phyloP scores from a whole-genome alignment of 30 jellyfish, hydroid and myxozoan species.

The Hydractinia echinata region DNA sequence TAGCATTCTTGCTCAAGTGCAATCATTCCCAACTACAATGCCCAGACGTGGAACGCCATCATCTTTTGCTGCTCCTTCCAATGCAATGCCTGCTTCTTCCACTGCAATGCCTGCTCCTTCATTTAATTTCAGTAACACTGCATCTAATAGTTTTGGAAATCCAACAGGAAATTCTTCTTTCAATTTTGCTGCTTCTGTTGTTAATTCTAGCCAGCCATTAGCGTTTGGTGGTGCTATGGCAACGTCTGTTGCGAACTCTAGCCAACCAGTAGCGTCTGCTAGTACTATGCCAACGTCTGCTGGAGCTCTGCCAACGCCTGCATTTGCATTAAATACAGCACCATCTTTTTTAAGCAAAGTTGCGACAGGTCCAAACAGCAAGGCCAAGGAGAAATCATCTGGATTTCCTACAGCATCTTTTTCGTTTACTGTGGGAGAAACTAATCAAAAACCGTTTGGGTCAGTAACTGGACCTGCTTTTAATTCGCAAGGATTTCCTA shows the following conservation, averaged over 20 bases:
- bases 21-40: constrained; percentile 17
- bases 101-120: not conserved
- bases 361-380: not conserved
- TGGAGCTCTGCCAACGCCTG: not conserved
- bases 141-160: no score
- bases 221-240: not conserved
- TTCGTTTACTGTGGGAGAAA: not conserved
- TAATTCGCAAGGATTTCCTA: not conserved
- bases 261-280: not conserved
- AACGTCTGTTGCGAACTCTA: not conserved
- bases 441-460: not conserved
- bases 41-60: constrained; percentile 19
- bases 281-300: not conserved
- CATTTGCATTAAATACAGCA: no score
- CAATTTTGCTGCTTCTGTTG: not conserved
- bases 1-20: constrained; percentile 31
- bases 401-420: not conserved
- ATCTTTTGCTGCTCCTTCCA: not conserved
- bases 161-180: not conserved
- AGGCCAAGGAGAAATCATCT: not conserved
- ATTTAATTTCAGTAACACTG: no score
- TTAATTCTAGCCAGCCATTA: not conserved
- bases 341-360: no score
- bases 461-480: not conserved
- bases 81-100: not conserved